A percentile compares a stretch with the other conserved stretches of the same genome.
Conservation (phyloP, 2,888 invertebrate genomes). For the Lutraria lutraria region DNA sequence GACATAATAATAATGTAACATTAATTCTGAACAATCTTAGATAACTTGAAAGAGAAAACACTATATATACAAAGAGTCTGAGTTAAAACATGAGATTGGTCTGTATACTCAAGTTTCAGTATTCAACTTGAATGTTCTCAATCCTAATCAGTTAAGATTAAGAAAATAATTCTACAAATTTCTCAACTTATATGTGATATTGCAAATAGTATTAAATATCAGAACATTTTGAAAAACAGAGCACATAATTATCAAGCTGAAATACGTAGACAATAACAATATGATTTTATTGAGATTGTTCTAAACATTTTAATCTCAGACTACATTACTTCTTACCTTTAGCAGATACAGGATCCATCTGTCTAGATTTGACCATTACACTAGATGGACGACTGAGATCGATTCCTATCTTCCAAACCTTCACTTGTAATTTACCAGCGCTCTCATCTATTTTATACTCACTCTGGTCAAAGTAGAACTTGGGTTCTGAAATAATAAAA, state of each 20-base stretch:
- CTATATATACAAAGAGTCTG: no score
- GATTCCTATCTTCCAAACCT: conserved; percentile 84
- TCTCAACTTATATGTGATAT: no score
- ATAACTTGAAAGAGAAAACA: neutral
- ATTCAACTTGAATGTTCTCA: no score
- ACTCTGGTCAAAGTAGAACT: conserved; percentile 84
- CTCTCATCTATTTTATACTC: conserved; percentile 85
- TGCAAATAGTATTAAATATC: no score
- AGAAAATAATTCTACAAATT: no score
- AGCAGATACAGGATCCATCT: conserved; percentile 80
- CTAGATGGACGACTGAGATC: conserved; percentile 84
- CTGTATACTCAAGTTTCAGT: no score
- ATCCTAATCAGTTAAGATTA: no score
- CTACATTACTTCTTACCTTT: conserved; percentile 75
- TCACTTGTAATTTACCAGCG: conserved; percentile 83
- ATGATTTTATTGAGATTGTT: no score
- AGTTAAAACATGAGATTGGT: no score
- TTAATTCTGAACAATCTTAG: neutral
- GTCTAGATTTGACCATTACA: conserved; percentile 84
- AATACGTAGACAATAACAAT: no score
- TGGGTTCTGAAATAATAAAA: conserved; percentile 81
- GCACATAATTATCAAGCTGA: no score
- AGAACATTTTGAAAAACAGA: no score
- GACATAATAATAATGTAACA: neutral
- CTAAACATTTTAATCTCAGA: neutral